phyloP scores from a whole-genome alignment of 2,888 invertebrate species.

The Sisyra terminalis region DNA sequence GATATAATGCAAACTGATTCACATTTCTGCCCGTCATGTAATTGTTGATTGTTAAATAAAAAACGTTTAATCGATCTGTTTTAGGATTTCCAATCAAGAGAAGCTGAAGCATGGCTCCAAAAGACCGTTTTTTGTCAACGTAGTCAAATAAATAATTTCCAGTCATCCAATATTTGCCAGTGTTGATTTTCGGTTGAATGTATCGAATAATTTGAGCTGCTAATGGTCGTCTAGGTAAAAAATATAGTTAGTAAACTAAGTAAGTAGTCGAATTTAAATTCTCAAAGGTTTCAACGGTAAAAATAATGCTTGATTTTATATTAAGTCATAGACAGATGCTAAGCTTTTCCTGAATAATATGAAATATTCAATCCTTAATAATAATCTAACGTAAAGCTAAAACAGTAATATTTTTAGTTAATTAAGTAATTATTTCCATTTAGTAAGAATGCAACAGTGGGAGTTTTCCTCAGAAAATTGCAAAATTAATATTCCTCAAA shows the following conservation, averaged over 20 bases:
- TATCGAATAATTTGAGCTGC: constrained; percentile 47
- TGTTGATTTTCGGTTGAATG: constrained; percentile 33
- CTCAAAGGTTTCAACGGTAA: too few relatives aligned
- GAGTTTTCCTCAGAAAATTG: too few relatives aligned
- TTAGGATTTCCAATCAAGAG: constrained; percentile 46
- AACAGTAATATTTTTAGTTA: too few relatives aligned
- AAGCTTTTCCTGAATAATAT: too few relatives aligned
- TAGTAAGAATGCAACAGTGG: too few relatives aligned
- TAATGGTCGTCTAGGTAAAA: constrained; percentile 36
- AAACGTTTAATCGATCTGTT: constrained; percentile 46
- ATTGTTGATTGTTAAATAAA: constrained; percentile 35
- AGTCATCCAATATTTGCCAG: constrained; percentile 43
- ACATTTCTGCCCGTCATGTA: constrained; percentile 38
- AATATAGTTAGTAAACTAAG: constrained; percentile 5
- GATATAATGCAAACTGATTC: constrained; percentile 44
- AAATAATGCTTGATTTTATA: too few relatives aligned
- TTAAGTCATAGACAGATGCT: too few relatives aligned
- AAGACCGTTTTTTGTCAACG: constrained; percentile 41
- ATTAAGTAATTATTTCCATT: too few relatives aligned
- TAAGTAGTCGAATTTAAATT: too few relatives aligned
- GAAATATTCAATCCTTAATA: too few relatives aligned
- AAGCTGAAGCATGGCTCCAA: constrained; percentile 39
- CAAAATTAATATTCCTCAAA: too few relatives aligned
- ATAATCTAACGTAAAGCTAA: too few relatives aligned
- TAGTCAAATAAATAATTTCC: constrained; percentile 56